phyloP scores from a whole-genome alignment of 2,888 invertebrate genomes.

The Dorcus hopei region DNA sequence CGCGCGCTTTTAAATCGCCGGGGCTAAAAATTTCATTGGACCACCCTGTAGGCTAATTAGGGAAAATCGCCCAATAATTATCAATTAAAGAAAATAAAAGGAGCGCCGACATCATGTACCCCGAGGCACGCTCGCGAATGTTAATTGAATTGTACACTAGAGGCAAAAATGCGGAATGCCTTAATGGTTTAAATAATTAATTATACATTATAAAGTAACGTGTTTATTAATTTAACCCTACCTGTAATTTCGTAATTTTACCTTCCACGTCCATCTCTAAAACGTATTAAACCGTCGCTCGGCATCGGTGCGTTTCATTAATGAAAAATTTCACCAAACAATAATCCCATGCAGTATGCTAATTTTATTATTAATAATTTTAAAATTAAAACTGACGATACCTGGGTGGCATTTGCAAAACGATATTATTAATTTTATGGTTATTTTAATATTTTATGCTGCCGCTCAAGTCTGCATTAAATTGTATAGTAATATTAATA shows the following conservation, averaged over 20 bases:
- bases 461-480: neutral
- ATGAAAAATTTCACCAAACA: slow-evolving; percentile 12
- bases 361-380: slow-evolving; percentile 16
- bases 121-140: slow-evolving; percentile 25
- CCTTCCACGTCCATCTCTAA: neutral
- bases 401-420: slow-evolving; percentile 17
- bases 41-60: slow-evolving; percentile 48
- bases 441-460: slow-evolving; percentile 11
- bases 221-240: slow-evolving; percentile 30
- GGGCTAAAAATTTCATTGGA: slow-evolving; percentile 18
- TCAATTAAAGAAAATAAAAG: slow-evolving; percentile 45
- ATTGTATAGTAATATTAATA: no score
- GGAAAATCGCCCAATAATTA: slow-evolving; percentile 44
- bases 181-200: slow-evolving; percentile 36
- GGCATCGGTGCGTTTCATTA: neutral
- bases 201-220: slow-evolving; percentile 31
- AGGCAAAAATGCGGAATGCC: slow-evolving; percentile 24
- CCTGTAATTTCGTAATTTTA: slow-evolving; percentile 19
- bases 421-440: slow-evolving; percentile 18
- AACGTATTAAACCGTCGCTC: neutral
- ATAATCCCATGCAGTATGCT: slow-evolving; percentile 7
- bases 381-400: slow-evolving; percentile 7
- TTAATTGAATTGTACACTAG: slow-evolving; percentile 36
- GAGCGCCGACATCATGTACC: slow-evolving; percentile 18
- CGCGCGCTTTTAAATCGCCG: no score